These are phyloP conservation scores for Gastrophryne carolinensis DNA, from an alignment of 2,797 vertebrate species.

Conservation along the genomic window DNA sequence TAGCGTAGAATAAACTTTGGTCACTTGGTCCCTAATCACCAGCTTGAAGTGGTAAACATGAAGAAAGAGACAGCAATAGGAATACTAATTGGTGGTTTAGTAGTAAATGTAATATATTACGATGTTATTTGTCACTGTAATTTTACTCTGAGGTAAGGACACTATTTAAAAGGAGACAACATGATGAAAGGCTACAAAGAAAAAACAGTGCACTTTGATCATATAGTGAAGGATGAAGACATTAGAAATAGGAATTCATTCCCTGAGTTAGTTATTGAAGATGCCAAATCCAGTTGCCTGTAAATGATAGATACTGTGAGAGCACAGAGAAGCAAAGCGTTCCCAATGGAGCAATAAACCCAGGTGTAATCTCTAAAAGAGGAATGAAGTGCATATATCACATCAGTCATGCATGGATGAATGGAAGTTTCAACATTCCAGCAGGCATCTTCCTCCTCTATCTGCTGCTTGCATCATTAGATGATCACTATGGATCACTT, in stretches of 20 bases:
- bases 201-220: neutral
- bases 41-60: no score
- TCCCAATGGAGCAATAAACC: neutral
- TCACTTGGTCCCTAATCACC: no score
- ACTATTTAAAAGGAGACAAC: no score
- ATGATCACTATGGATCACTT: neutral
- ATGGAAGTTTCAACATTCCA: neutral
- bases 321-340: neutral
- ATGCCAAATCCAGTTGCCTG: neutral
- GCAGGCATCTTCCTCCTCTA: neutral
- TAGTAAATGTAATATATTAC: no score
- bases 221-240: neutral
- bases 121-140: no score
- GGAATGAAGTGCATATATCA: neutral
- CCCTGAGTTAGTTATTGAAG: neutral
- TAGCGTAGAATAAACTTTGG: no score
- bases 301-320: neutral
- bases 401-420: neutral
- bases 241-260: neutral
- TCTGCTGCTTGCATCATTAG: neutral
- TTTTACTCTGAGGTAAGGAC: no score
- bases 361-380: neutral
- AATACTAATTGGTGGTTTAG: no score
- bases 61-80: no score
- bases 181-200: no score